Evolutionary conservation across 2,888 invertebrate genomes (phyloP), one percentile per base, ranked within the genome.

Genomic region (Spicauda simplicius): DNA sequence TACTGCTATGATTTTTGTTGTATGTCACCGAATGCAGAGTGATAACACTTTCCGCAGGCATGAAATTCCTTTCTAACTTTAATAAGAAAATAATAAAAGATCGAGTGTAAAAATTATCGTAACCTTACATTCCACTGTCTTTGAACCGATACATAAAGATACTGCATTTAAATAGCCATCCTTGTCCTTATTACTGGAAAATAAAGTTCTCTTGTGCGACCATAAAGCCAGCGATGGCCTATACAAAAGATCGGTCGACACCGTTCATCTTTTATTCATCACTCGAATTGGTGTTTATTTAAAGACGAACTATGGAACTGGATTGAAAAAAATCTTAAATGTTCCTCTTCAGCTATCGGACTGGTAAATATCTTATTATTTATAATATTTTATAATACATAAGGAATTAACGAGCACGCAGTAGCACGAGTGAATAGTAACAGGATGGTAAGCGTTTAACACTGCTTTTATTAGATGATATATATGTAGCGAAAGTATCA

Each of bases 241-340:
- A 60, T 66, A 66, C 55, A 16, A 33, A 20, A 48, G 59, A 60
- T 60, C 54, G 59, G 59, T 65, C 57, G 37, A 52, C 53, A 37
- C 48, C 30, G 55, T 25, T 55, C 59, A 66, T 66, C 59, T 66
- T 66, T 66, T 66, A 66, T 66, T 66, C 65, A 66, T 66, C 54
- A 33, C 65, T 66, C 59, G 65, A 66, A 50, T 60, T 66, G 55
- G 50, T 66, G 66, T 66, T 66, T 66, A 55, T 66, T 50, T 66
- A 60, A 55, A 66, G 60, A 66, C 60, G 55, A 55, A 20, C 60
- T 66, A 54, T 54, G 37, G 37, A 59, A 53, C 48, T 60, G 48
- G 55, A 60, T 55, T 60, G 48, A 60, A 60, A 60, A n/a, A 50
- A 54, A 18, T 66, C 59, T 54, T 53, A 60, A n/a, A n/a, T n/a